Conservation (phyloP, 2,113 vertebrate species). For the Mustela nigripes region DNA sequence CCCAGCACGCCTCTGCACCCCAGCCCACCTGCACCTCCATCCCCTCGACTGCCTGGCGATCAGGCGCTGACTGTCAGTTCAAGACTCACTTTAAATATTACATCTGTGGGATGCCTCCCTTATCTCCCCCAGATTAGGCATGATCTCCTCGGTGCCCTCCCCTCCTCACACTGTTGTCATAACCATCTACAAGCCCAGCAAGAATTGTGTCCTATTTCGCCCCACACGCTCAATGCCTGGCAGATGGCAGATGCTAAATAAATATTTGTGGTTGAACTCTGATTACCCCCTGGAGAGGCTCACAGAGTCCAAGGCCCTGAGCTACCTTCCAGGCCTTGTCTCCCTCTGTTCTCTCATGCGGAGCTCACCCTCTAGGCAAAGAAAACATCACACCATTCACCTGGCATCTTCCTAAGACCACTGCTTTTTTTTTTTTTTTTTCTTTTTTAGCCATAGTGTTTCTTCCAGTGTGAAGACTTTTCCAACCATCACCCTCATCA, state of each 20-base stretch:
- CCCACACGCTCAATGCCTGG: not conserved
- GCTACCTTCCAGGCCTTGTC: not conserved
- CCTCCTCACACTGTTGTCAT: not conserved
- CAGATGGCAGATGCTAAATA: not conserved
- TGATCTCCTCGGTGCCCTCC: not conserved
- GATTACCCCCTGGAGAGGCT: not conserved
- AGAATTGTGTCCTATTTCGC: not conserved
- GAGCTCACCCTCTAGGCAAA: not conserved
- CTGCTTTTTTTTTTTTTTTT: too few relatives aligned
- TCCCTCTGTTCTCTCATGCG: not conserved
- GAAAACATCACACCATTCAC: not conserved
- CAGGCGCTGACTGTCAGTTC: too few relatives aligned
- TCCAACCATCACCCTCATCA: not conserved
- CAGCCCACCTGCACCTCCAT: not conserved
- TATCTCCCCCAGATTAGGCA: not conserved
- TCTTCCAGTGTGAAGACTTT: not conserved
- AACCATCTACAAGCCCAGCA: not conserved
- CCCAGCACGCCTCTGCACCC: not conserved
- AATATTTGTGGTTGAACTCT: not conserved
- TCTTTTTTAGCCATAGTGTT: not conserved
- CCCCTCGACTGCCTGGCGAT: not conserved
- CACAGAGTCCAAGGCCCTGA: accelerated
- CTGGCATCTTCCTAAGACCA: not conserved
- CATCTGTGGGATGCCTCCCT: not conserved
- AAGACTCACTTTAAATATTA: not conserved